Evolutionary conservation across 2,797 vertebrate genomes (phyloP).

Genomic region (Alcedo quadribrachys): DNA sequence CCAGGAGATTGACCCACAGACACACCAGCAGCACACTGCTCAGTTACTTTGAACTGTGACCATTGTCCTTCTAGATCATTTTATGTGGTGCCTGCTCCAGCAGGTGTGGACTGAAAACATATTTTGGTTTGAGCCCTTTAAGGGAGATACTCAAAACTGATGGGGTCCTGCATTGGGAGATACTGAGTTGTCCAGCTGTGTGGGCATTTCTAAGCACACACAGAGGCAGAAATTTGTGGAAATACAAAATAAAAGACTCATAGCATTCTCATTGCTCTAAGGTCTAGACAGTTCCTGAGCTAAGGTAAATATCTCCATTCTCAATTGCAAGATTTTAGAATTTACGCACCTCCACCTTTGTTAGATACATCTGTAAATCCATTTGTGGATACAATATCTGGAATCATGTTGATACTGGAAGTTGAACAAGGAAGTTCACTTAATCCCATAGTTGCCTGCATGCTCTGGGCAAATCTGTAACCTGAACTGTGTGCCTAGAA

Average conservation of each 20-base stretch:
- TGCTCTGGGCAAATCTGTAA: neutral
- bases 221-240: neutral
- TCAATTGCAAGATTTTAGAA: neutral
- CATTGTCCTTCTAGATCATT: fast-evolving
- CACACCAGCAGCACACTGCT: fast-evolving
- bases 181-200: neutral
- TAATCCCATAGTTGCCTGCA: neutral
- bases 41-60: neutral
- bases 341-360: neutral
- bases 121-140: neutral
- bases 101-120: neutral
- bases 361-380: neutral
- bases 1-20: neutral
- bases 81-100: neutral
- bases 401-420: neutral
- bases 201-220: neutral
- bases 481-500: neutral
- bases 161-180: neutral
- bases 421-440: neutral
- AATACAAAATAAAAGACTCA: neutral
- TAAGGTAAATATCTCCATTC: neutral
- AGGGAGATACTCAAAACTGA: neutral
- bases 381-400: neutral
- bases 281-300: neutral
- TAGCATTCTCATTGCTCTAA: neutral